Percentiles rank a stretch among this genome's conserved stretches.
Evolutionary conservation across 2,113 vertebrate genomes (phyloP).

Genomic region (Melozone crissalis): DNA sequence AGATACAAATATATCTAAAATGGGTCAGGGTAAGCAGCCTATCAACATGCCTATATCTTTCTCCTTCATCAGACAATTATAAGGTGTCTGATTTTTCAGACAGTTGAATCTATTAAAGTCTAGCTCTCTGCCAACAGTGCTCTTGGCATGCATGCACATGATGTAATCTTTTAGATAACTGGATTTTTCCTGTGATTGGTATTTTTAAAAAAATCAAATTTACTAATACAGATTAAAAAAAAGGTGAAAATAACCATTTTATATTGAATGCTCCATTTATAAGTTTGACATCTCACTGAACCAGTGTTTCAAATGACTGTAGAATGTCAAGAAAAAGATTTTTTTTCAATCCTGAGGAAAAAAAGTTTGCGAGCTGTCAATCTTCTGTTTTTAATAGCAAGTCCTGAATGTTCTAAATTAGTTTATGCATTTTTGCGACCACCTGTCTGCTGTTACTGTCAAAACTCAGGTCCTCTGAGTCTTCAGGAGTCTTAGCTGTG

Average conservation of each 20-base stretch:
- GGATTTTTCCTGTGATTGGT: background rate
- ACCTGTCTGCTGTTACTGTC: background rate
- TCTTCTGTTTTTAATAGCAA: constrained; percentile 12
- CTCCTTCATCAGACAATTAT: background rate
- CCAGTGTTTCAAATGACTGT: background rate
- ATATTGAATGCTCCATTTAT: background rate
- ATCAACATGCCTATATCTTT: background rate
- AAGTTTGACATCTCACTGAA: background rate
- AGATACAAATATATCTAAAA: background rate
- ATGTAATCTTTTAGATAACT: constrained; percentile 1
- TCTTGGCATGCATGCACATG: background rate
- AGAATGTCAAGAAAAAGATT: background rate
- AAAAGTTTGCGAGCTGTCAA: background rate
- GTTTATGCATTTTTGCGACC: background rate
- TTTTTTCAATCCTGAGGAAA: background rate
- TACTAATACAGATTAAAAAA: background rate
- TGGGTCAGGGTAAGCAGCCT: background rate
- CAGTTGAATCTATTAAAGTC: background rate
- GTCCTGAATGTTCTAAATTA: background rate
- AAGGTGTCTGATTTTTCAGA: background rate
- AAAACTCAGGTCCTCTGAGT: background rate
- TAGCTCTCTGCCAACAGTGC: background rate
- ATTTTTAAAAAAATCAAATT: background rate
- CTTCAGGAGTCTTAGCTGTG: background rate
- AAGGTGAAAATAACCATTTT: background rate